These are phyloP conservation scores for Toxotes chatareus DNA, from an alignment of 2,113 vertebrate species.

Conservation along the genomic window DNA sequence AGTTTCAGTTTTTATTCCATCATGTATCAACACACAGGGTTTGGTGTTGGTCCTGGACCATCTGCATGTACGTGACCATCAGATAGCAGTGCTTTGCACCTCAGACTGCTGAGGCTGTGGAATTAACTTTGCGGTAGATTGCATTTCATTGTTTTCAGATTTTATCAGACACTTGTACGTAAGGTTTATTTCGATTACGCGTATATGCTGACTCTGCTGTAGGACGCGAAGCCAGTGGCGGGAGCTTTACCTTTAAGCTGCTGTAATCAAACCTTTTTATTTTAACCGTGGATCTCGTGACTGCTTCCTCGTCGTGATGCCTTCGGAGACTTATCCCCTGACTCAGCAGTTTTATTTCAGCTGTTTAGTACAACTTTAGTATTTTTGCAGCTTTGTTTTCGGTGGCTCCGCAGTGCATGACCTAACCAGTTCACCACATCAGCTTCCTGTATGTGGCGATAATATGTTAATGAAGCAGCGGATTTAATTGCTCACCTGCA, in stretches of 20 bases:
- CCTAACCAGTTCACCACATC: neutral
- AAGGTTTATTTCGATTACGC: too few species aligned
- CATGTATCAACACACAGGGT: neutral
- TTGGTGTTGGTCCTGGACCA: neutral
- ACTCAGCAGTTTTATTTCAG: neutral
- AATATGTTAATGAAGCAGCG: neutral
- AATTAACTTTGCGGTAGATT: too few species aligned
- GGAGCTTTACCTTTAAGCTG: too few species aligned
- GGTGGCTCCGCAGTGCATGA: neutral
- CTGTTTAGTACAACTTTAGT: neutral
- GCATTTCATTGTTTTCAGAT: too few species aligned
- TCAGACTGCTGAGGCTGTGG: too few species aligned
- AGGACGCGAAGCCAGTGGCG: too few species aligned
- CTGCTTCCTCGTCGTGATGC: too few species aligned
- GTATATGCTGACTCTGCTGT: too few species aligned
- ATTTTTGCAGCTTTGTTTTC: neutral
- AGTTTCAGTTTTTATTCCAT: conserved; percentile 19
- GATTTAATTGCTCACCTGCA: neutral
- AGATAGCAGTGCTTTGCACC: neutral
- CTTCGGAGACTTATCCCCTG: neutral
- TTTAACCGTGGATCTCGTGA: neutral
- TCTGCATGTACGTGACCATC: neutral
- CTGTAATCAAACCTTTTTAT: neutral
- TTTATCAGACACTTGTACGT: too few species aligned
- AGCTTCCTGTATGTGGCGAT: neutral